These are phyloP conservation scores for Cliona cf. orientalis DNA, from an alignment of 37 sponge, comb jelly and placozoan species.

Conservation along the genomic window DNA sequence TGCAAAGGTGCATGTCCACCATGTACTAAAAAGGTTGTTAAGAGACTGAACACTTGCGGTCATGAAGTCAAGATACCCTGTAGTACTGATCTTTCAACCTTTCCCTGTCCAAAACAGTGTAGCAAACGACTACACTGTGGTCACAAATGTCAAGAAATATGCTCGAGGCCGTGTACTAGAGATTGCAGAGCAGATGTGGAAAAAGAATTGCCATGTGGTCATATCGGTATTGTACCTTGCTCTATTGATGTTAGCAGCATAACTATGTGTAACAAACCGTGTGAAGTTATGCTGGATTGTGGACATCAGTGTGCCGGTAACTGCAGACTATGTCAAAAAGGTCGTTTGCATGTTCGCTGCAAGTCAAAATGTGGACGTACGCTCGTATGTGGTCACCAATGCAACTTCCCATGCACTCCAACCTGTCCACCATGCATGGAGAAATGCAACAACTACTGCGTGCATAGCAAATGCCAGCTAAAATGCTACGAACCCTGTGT, in stretches of 20 bases:
- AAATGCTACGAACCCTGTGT: slow-evolving; percentile 78
- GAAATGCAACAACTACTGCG: slow-evolving; percentile 74
- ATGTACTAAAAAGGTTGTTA: slow-evolving; percentile 56
- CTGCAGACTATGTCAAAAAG: slow-evolving; percentile 67
- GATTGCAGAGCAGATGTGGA: slow-evolving; percentile 35
- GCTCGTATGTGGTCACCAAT: slow-evolving; percentile 83
- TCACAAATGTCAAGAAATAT: slow-evolving; percentile 68
- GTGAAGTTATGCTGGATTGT: slow-evolving; percentile 57
- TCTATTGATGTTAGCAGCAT: background rate
- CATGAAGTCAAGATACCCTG: slow-evolving; percentile 58
- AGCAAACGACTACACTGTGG: slow-evolving; percentile 69
- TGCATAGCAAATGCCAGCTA: slow-evolving; percentile 77
- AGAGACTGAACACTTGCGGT: slow-evolving; percentile 46
- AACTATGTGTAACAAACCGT: slow-evolving; percentile 15
- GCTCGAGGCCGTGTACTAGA: slow-evolving; percentile 58
- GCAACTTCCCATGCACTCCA: slow-evolving; percentile 67
- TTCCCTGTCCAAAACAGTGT: slow-evolving; percentile 60
- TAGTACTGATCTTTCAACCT: slow-evolving; percentile 4
- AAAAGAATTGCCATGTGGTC: slow-evolving; percentile 68
- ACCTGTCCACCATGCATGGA: slow-evolving; percentile 78
- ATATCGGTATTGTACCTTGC: slow-evolving; percentile 42
- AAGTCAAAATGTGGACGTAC: slow-evolving; percentile 58
- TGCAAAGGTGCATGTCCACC: slow-evolving; percentile 43
- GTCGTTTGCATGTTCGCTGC: slow-evolving; percentile 82
- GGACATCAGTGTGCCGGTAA: slow-evolving; percentile 78